These are phyloP conservation scores for Globodera rostochiensis DNA, from an alignment of 1,140 invertebrate species.

Conservation along the genomic window DNA sequence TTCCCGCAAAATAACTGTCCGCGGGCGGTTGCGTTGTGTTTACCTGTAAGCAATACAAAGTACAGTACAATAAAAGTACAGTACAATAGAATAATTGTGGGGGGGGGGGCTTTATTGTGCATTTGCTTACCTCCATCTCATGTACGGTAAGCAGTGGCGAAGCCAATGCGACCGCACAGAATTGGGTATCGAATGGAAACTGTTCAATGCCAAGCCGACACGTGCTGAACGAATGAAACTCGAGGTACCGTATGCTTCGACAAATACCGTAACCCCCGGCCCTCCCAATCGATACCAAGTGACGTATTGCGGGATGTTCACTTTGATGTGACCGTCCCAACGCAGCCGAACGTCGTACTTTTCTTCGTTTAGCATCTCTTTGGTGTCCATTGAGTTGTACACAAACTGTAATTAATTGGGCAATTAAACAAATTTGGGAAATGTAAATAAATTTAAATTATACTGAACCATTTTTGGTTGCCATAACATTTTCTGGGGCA, in stretches of 20 bases:
- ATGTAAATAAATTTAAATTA: not conserved
- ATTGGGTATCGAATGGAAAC: slow-evolving; percentile 59
- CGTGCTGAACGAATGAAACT: slow-evolving; percentile 3
- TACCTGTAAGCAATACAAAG: not conserved
- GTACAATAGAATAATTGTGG: not conserved
- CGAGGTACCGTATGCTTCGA: not conserved
- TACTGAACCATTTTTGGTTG: slow-evolving; percentile 41
- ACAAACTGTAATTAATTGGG: slow-evolving; percentile 32
- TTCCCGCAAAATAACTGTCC: slow-evolving; percentile 45
- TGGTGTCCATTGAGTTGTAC: slow-evolving; percentile 59
- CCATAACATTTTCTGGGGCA: slow-evolving; percentile 52
- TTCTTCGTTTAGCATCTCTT: slow-evolving; percentile 59
- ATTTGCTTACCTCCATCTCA: slow-evolving; percentile 56
- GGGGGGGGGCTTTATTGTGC: too few species aligned
- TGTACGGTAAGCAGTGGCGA: slow-evolving; percentile 58
- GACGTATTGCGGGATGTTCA: slow-evolving; percentile 63
- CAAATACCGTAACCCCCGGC: not conserved
- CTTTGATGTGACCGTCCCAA: slow-evolving; percentile 49
- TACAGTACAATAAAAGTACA: not conserved
- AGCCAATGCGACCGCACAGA: slow-evolving; percentile 60
- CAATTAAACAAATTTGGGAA: too few species aligned
- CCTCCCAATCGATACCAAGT: slow-evolving; percentile 18
- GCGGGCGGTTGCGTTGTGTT: slow-evolving; percentile 20
- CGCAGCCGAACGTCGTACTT: slow-evolving; percentile 52
- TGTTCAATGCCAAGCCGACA: slow-evolving; percentile 56